These are phyloP conservation scores for Drosophila lacertosa DNA, from an alignment of 1,140 invertebrate genomes.

Conservation along the genomic window DNA sequence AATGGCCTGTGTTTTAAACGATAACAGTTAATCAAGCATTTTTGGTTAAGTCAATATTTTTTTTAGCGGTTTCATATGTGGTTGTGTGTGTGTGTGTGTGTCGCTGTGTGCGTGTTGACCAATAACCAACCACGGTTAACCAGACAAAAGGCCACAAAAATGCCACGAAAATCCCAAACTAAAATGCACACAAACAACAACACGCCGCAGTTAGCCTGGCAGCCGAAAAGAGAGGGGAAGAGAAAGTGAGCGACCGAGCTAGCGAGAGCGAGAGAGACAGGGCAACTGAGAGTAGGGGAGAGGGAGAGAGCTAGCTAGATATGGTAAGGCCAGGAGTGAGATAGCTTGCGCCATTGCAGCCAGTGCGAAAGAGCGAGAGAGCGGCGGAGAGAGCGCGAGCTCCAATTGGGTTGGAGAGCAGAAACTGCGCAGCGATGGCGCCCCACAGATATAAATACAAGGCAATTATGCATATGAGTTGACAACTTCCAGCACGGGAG, in stretches of 20 bases:
- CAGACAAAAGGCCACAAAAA: slow-evolving; percentile 84
- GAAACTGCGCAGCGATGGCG: slow-evolving; percentile 63
- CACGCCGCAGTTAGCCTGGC: slow-evolving; percentile 31
- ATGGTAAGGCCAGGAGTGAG: slow-evolving; percentile 10
- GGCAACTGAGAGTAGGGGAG: not conserved
- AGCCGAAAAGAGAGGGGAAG: not conserved
- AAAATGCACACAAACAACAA: slow-evolving; percentile 79
- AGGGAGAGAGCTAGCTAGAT: not conserved
- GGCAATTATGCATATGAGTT: slow-evolving; percentile 80
- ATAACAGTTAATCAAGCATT: slow-evolving; percentile 78
- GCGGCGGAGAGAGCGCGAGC: slow-evolving; percentile 21
- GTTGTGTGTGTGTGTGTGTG: slow-evolving; percentile 19
- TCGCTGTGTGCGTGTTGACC: slow-evolving; percentile 63
- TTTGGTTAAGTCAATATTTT: slow-evolving; percentile 80
- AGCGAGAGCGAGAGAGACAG: slow-evolving; percentile 20
- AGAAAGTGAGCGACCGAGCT: not conserved
- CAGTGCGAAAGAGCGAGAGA: slow-evolving; percentile 2
- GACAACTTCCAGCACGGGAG: slow-evolving; percentile 66
- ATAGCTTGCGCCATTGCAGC: not conserved
- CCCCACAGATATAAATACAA: slow-evolving; percentile 62
- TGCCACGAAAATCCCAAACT: slow-evolving; percentile 84
- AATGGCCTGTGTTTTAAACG: slow-evolving; percentile 68
- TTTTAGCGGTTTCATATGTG: slow-evolving; percentile 63
- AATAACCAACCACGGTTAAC: slow-evolving; percentile 84
- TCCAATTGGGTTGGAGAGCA: slow-evolving; percentile 42